Evolutionary conservation across 2,113 vertebrate species (phyloP).

Genomic region (Glaucomys volans): DNA sequence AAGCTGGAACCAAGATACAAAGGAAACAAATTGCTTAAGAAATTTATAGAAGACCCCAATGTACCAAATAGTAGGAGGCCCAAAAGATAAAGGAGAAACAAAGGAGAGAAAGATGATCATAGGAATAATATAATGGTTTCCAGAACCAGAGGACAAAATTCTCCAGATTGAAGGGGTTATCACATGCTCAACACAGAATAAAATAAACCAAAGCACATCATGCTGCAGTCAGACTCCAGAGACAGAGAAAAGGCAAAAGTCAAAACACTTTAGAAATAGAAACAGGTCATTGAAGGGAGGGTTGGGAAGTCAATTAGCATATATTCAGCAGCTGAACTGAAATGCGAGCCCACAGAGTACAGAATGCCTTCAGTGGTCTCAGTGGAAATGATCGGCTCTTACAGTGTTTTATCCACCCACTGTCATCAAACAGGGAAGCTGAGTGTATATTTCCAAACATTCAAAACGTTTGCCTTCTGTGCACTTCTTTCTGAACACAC

Average conservation of each 20-base stretch:
- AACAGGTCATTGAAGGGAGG: background rate
- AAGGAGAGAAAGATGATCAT: background rate
- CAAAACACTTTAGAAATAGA: background rate
- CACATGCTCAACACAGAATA: background rate
- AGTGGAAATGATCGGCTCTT: background rate
- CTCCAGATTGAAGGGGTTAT: background rate
- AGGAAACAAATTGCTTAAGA: too few species aligned
- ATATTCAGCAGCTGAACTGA: background rate
- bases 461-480: background rate
- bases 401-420: background rate
- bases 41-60: background rate
- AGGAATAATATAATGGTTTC: background rate
- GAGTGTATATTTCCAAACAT: background rate
- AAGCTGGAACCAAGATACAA: background rate
- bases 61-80: background rate
- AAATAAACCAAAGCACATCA: background rate
- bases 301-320: background rate
- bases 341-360: background rate
- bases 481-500: background rate
- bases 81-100: background rate
- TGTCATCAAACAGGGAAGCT: background rate
- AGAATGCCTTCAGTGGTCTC: background rate
- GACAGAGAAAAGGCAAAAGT: background rate
- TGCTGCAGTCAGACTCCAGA: background rate
- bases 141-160: background rate